phyloP scores from a whole-genome alignment of 2,888 invertebrate genomes.

The Oscheius myriophilus region DNA sequence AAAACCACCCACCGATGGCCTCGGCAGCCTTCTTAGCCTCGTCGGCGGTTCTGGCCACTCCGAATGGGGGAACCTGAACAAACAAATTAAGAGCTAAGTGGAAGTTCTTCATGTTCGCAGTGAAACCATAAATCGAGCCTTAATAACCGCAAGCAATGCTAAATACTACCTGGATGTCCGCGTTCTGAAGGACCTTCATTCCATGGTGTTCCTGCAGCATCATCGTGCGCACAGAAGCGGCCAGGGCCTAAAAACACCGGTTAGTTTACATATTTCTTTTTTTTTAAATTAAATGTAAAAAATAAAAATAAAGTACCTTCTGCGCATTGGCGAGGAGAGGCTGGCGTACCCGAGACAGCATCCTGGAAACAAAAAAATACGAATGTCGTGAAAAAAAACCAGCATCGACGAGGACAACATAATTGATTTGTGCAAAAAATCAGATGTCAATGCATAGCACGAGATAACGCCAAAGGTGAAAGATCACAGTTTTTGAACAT shows the following conservation, averaged over 20 bases:
- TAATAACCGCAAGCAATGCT: too few species aligned
- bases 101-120: neutral
- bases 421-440: too few species aligned
- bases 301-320: slow-evolving; percentile 34
- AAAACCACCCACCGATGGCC: slow-evolving; percentile 52
- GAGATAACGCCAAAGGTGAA: too few species aligned
- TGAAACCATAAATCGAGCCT: too few species aligned
- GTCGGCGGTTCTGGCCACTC: slow-evolving; percentile 64
- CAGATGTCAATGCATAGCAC: too few species aligned
- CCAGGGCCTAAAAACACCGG: slow-evolving; percentile 36
- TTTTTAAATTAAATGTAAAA: neutral
- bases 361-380: slow-evolving; percentile 14
- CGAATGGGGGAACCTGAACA: slow-evolving; percentile 63
- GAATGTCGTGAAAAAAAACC: neutral
- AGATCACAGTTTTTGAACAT: too few species aligned
- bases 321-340: slow-evolving; percentile 52
- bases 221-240: slow-evolving; percentile 52
- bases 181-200: slow-evolving; percentile 59
- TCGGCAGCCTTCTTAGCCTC: slow-evolving; percentile 60
- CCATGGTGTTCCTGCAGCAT: slow-evolving; percentile 70
- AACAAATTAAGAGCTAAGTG: neutral
- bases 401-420: neutral
- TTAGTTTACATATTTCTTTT: too few species aligned
- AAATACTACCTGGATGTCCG: slow-evolving; percentile 60
- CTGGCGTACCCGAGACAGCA: slow-evolving; percentile 56